These are phyloP conservation scores for Siniperca undulata DNA, from an alignment of 2,797 vertebrate genomes.

Conservation along the genomic window DNA sequence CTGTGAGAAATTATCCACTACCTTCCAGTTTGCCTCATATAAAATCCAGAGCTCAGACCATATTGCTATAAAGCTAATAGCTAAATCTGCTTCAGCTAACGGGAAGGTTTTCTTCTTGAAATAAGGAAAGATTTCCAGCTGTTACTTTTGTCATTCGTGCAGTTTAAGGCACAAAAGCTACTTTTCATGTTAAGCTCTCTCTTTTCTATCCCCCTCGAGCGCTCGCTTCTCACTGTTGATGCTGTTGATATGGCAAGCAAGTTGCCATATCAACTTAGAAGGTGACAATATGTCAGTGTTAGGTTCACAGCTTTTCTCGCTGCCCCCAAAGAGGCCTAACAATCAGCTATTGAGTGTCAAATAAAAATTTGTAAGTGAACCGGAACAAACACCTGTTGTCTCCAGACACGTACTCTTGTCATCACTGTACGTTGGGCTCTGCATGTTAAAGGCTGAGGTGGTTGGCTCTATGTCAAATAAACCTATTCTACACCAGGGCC, in stretches of 20 bases:
- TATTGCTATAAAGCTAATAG: too few species aligned
- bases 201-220: background rate
- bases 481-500: conserved; percentile 47
- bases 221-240: background rate
- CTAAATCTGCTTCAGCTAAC: background rate
- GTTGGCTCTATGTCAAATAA: conserved; percentile 63
- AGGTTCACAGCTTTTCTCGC: background rate
- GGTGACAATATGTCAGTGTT: background rate
- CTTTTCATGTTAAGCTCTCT: background rate
- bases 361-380: background rate
- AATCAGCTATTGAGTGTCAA: background rate
- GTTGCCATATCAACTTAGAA: background rate
- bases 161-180: too few species aligned
- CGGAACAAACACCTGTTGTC: background rate
- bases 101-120: background rate
- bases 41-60: too few species aligned
- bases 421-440: conserved; percentile 4
- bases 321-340: background rate
- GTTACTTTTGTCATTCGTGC: background rate
- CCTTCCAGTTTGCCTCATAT: too few species aligned
- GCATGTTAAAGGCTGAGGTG: conserved; percentile 35
- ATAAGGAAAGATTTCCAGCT: background rate
- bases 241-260: background rate
- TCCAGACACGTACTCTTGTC: background rate
- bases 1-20: too few species aligned